These are phyloP conservation scores for Drosophila austrosaltans DNA, from an alignment of 2,888 invertebrate species.

Conservation along the genomic window DNA sequence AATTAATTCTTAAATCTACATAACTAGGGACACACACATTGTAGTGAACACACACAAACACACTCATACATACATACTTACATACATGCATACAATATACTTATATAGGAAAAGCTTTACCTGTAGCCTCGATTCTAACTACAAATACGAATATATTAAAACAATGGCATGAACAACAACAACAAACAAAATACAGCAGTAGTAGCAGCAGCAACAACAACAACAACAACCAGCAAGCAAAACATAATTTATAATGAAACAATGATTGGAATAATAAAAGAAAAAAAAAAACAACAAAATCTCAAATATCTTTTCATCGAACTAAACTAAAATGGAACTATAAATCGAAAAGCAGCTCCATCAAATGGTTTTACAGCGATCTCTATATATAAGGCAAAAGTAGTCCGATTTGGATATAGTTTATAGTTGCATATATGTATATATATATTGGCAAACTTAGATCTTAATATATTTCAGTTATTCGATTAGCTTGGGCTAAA, in stretches of 20 bases:
- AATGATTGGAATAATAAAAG: constrained; percentile 34
- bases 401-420: no score
- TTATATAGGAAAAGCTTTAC: constrained; percentile 47
- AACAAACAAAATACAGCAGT: constrained; percentile 1
- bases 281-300: constrained; percentile 40
- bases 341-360: no score
- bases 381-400: no score
- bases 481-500: no score
- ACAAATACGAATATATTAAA: constrained; percentile 32
- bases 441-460: no score
- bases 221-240: constrained; percentile 40
- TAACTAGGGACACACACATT: constrained; percentile 7
- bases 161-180: constrained; percentile 46
- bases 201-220: constrained; percentile 27
- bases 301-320: constrained; percentile 9
- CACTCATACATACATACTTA: constrained; percentile 25
- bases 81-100: constrained; percentile 33
- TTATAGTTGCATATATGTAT: no score
- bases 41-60: constrained; percentile 25
- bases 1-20: constrained; percentile 43
- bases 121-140: constrained; percentile 24
- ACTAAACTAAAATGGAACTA: not conserved
- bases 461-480: no score
- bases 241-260: constrained; percentile 63
- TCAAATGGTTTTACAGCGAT: no score